Percentiles rank a stretch among this genome's conserved stretches.
These are phyloP conservation scores for Diplodus puntazzo DNA, from an alignment of 2,797 vertebrate genomes.

Conservation along the genomic window DNA sequence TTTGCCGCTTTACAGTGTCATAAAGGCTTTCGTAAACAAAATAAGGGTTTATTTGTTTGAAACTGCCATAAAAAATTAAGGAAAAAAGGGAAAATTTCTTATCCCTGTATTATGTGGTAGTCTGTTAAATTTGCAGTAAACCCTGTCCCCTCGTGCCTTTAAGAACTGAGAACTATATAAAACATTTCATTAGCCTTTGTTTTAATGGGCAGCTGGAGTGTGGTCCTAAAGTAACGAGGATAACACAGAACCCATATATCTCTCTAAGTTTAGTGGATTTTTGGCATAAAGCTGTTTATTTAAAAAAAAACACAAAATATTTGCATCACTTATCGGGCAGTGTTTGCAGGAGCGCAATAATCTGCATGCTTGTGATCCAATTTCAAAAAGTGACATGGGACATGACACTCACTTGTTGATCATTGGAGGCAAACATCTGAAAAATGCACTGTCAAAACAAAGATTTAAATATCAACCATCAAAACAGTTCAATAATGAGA, in stretches of 20 bases:
- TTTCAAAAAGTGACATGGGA: not conserved
- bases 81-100: not conserved
- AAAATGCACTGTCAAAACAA: not conserved
- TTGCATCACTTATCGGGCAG: not conserved
- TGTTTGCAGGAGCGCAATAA: not conserved
- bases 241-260: not conserved
- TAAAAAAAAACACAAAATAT: not conserved
- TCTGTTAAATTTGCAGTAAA: slow-evolving; percentile 13
- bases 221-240: not conserved
- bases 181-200: not conserved
- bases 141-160: not conserved
- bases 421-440: slow-evolving; percentile 18
- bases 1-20: not conserved
- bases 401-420: not conserved
- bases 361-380: not conserved
- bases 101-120: not conserved
- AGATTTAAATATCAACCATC: slow-evolving; percentile 1
- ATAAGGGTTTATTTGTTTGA: not conserved
- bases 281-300: not conserved
- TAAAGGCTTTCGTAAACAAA: not conserved
- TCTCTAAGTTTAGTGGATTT: not conserved
- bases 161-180: slow-evolving; percentile 3
- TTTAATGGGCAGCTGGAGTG: not conserved
- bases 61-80: not conserved
- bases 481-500: slow-evolving; percentile 35